Evolutionary conservation across 2,797 vertebrate species (phyloP), one percentile per base, ranked within the genome.

Genomic region (Myripristis murdjan): DNA sequence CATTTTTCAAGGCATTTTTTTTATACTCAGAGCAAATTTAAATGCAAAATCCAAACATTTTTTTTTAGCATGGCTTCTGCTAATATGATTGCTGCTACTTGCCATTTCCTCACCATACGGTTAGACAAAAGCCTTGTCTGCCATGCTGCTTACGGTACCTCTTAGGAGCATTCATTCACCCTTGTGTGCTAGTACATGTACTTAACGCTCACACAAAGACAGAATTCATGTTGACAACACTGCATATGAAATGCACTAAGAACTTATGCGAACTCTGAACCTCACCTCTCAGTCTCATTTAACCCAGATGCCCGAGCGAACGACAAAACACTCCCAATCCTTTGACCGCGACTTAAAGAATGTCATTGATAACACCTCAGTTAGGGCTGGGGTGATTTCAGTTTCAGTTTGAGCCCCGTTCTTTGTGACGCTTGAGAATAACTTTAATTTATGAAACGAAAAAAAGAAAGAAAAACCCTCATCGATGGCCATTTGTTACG

Each of bases 71-170:
- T 95, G 92, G 93, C 94, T 95, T 95, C 93, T 95, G 95, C 96
- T 97, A 95, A 95, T 95, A 93, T 90, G 92, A 91, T 92, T 95
- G 95, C 96, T 96, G 95, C 95, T 97, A 94, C 73, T 92, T 90
- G 87, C 89, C 92, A 91, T 92, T 67, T 59, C 84, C 88, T 94
- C 87, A 89, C 82, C 90, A 89, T 82, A 90, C 90, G 88, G 82
- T 91, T 90, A 87, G 89, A 93, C 92, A n/a, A 89, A 87, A 92
- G 89, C 91, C 89, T 89, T 93, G 91, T 95, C 96, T 96, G 94
- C 95, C 95, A 96, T 94, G 95, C 95, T 93, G 93, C 92, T 94
- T 81, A 76, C 74, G 72, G 74, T 92, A 94, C 87, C 92, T 92
- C 85, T 91, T 84, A 73, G 90, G 81, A 86, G 90, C 92, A 73